phyloP scores from a whole-genome alignment of 2,888 invertebrate species.

The Oscheius sp. region DNA sequence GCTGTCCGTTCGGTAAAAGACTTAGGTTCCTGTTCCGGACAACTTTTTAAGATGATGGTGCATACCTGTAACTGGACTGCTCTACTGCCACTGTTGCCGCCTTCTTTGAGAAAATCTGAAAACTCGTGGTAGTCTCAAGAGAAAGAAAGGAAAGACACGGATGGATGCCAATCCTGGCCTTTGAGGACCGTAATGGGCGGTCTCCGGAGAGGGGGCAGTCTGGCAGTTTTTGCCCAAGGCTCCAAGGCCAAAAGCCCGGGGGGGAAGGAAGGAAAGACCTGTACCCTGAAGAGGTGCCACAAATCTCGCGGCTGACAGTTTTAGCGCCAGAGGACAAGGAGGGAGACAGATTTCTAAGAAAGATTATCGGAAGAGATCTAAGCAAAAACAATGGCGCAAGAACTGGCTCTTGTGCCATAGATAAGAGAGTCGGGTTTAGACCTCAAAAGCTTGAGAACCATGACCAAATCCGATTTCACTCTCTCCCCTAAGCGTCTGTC shows the following conservation, averaged over 20 bases:
- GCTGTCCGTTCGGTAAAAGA: no score
- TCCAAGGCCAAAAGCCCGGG: background rate
- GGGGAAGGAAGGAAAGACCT: background rate
- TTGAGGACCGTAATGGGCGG: no score
- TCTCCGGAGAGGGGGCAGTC: no score
- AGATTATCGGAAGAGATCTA: background rate
- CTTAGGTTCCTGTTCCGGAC: no score
- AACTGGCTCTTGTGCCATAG: background rate
- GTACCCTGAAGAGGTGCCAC: background rate
- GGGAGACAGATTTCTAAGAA: background rate
- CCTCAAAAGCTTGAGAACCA: background rate
- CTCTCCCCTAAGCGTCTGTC: background rate
- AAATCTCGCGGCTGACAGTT: background rate
- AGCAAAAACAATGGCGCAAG: background rate
- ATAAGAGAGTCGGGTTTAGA: background rate
- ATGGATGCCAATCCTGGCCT: no score
- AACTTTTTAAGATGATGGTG: no score
- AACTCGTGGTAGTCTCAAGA: no score
- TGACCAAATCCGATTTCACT: slow-evolving; percentile 2
- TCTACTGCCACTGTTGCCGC: no score
- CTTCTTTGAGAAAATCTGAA: no score
- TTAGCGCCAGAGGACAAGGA: background rate
- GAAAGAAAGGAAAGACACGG: no score
- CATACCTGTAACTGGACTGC: no score
- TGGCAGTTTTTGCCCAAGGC: no score